phyloP scores from a whole-genome alignment of 2,113 vertebrate genomes.

The Parotia lawesii region DNA sequence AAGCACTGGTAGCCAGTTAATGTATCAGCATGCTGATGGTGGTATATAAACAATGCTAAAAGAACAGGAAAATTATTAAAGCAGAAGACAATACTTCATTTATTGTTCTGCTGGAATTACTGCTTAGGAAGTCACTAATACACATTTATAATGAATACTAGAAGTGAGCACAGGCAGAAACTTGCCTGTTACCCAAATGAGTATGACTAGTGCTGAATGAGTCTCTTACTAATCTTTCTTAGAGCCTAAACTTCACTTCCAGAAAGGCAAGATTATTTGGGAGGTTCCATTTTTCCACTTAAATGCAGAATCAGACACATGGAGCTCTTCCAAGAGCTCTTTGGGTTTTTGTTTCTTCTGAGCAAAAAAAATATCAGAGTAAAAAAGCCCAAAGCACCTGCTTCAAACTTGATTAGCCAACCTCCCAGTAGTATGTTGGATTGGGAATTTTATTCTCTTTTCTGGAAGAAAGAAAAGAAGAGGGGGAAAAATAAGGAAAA shows the following conservation, averaged over 20 bases:
- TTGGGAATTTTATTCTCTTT: background rate
- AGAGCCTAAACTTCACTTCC: background rate
- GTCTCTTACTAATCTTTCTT: constrained; percentile 18
- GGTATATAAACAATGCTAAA: background rate
- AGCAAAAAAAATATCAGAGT: background rate
- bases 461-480: background rate
- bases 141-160: background rate
- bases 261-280: constrained; percentile 22
- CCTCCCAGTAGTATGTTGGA: background rate
- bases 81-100: background rate
- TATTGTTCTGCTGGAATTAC: background rate
- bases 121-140: constrained; percentile 9
- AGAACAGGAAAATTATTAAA: constrained; percentile 31
- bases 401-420: background rate
- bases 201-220: background rate
- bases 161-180: constrained; percentile 13
- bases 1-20: background rate
- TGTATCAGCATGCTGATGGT: background rate
- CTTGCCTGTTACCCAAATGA: constrained; percentile 24
- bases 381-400: background rate
- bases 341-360: background rate
- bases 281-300: background rate
- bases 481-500: fast-evolving
- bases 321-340: background rate
- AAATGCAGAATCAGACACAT: background rate